Conservation (phyloP, 2,113 vertebrate species). For the Poicephalus meyeri region DNA sequence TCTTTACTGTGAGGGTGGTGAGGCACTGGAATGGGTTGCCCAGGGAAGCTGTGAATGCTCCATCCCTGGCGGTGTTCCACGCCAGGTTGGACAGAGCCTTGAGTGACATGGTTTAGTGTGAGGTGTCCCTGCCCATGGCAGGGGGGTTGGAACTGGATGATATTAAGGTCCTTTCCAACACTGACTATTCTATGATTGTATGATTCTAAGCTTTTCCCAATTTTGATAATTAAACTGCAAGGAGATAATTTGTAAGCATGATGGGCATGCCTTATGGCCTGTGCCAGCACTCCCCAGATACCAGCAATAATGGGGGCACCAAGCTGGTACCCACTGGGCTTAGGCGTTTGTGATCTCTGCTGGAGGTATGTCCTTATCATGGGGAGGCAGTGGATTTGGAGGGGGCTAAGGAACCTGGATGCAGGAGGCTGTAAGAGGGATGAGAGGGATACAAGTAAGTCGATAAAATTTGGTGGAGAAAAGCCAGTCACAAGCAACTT, state of each 20-base stretch:
- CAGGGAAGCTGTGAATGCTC: too few relatives aligned
- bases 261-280: background rate
- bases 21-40: too few relatives aligned
- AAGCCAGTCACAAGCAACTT: background rate
- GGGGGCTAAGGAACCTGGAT: background rate
- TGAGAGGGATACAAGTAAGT: background rate
- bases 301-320: rapidly evolving
- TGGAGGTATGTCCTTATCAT: background rate
- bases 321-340: background rate
- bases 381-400: background rate
- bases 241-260: background rate
- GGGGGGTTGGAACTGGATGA: too few relatives aligned
- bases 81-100: too few relatives aligned
- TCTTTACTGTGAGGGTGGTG: too few relatives aligned
- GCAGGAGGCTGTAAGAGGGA: background rate
- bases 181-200: too few relatives aligned
- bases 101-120: too few relatives aligned
- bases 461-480: background rate
- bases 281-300: background rate
- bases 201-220: background rate
- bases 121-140: too few relatives aligned
- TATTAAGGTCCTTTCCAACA: too few relatives aligned
- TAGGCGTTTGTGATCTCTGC: background rate
- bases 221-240: background rate
- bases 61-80: too few relatives aligned